These are phyloP conservation scores for Syrrhaptes paradoxus DNA, from an alignment of 2,113 vertebrate genomes.

Conservation along the genomic window DNA sequence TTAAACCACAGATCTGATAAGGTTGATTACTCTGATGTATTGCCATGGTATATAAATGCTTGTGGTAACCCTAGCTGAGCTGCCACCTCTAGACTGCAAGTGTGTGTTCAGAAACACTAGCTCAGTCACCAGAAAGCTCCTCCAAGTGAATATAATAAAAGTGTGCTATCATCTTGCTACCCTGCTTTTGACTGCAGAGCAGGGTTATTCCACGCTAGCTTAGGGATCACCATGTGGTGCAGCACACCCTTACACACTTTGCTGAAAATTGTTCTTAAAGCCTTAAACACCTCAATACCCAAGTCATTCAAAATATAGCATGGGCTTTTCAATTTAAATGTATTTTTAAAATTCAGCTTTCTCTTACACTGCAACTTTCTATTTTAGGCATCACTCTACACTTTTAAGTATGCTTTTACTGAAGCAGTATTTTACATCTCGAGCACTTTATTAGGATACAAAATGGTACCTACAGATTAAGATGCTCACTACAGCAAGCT, in stretches of 20 bases:
- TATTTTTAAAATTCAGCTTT: not conserved
- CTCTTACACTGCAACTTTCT: not conserved
- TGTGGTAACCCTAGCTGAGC: not conserved
- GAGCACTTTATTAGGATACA: not conserved
- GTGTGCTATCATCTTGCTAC: not conserved
- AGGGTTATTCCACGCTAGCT: not conserved
- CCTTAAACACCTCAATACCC: not conserved
- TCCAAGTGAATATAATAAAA: not conserved
- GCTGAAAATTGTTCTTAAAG: not conserved
- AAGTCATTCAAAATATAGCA: not conserved
- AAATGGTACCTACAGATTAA: not conserved
- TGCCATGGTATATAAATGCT: not conserved
- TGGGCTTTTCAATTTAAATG: not conserved
- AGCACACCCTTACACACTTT: not conserved
- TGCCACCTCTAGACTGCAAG: not conserved
- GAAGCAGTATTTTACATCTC: not conserved
- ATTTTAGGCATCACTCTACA: not conserved
- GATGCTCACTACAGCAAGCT: not conserved
- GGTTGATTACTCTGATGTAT: not conserved
- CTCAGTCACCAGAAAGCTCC: not conserved
- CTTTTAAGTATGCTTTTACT: not conserved
- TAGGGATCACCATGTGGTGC: not conserved
- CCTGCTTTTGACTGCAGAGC: not conserved
- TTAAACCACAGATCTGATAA: conserved; percentile 21
- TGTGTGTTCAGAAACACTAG: not conserved